Conservation (phyloP, 2,888 invertebrate species). For the Dendrolimus houi region DNA sequence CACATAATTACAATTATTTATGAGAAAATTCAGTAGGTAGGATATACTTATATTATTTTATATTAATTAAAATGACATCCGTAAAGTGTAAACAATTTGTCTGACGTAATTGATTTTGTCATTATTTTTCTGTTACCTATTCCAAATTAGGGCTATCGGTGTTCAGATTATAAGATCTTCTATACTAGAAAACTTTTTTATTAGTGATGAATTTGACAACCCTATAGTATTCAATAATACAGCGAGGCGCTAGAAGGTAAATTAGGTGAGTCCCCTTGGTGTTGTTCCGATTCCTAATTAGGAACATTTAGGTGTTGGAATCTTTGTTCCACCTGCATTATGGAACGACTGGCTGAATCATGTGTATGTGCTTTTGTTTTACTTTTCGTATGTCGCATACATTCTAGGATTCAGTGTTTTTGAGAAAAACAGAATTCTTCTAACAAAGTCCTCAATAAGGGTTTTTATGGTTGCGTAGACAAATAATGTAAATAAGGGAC, state of each 20-base stretch:
- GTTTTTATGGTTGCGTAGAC: too few species aligned
- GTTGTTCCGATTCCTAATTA: slow-evolving; percentile 62
- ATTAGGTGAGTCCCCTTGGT: slow-evolving; percentile 37
- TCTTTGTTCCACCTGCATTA: slow-evolving; percentile 56
- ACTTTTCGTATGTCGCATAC: not conserved
- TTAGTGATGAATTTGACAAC: slow-evolving; percentile 20
- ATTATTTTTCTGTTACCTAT: too few species aligned
- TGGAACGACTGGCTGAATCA: slow-evolving; percentile 42
- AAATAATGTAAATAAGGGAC: too few species aligned
- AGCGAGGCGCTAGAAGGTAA: slow-evolving; percentile 29
- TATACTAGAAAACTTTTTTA: not conserved
- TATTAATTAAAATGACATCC: too few species aligned
- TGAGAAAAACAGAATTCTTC: too few species aligned
- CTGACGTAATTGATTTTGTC: too few species aligned
- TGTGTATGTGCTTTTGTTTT: slow-evolving; percentile 41
- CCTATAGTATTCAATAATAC: slow-evolving; percentile 35
- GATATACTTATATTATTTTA: too few species aligned
- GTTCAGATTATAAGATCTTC: not conserved
- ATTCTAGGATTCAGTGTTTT: too few species aligned
- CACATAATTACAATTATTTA: too few species aligned
- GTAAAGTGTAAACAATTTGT: too few species aligned
- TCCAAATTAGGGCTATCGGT: not conserved
- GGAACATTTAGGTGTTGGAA: slow-evolving; percentile 64
- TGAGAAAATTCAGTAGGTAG: too few species aligned
- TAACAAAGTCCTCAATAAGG: too few species aligned